Conservation (phyloP, 2,113 vertebrate species). For the Seriola rivoliana region DNA sequence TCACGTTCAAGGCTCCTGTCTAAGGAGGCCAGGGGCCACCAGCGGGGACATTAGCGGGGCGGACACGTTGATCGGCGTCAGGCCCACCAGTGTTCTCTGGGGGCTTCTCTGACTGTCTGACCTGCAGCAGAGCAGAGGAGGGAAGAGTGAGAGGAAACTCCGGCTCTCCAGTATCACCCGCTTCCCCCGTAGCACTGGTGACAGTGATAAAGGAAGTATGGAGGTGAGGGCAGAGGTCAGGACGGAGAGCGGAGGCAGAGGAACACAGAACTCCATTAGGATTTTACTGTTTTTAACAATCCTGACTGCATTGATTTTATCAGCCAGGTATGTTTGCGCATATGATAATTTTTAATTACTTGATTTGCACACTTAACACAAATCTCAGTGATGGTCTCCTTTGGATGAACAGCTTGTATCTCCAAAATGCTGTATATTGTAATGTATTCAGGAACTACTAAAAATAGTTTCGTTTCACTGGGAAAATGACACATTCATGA, state of each 20-base stretch:
- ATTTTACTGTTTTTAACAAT: background rate
- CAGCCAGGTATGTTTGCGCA: background rate
- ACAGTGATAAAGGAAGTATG: background rate
- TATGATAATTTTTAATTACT: too few species aligned
- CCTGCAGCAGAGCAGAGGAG: background rate
- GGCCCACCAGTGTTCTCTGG: background rate
- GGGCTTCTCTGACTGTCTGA: conserved; percentile 6
- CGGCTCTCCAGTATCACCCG: fast-evolving
- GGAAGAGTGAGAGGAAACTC: conserved; percentile 10
- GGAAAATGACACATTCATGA: background rate
- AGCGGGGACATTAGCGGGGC: conserved; percentile 33
- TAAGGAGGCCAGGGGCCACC: background rate
- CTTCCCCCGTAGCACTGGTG: background rate
- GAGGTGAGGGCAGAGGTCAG: conserved; percentile 49
- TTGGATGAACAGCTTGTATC: background rate
- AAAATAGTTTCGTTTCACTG: background rate
- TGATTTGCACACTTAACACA: background rate
- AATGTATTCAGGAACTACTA: background rate
- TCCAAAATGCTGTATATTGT: background rate
- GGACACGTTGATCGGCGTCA: background rate
- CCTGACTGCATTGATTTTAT: background rate
- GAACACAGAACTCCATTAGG: background rate
- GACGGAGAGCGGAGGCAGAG: background rate
- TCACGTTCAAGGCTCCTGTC: background rate
- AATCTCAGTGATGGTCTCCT: background rate